Percentiles rank a stretch among this genome's conserved stretches.
Evolutionary conservation across 2,113 vertebrate species (phyloP).

Genomic region (Hemibates koningsi): DNA sequence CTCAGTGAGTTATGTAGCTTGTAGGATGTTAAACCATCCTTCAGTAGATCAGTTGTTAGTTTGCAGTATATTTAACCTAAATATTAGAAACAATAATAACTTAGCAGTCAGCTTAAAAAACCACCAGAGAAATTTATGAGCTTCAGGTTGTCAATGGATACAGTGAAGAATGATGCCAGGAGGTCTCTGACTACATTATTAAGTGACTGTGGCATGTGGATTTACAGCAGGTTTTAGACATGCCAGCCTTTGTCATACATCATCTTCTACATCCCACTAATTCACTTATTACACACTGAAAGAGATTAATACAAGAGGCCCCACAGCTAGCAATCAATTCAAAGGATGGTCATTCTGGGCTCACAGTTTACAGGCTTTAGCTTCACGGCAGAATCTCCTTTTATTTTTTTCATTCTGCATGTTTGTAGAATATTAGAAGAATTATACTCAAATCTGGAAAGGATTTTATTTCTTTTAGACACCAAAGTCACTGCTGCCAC

Average conservation of each 20-base stretch:
- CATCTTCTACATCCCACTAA: constrained; percentile 56
- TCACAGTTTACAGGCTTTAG: neutral
- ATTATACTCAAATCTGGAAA: neutral
- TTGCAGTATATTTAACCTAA: neutral
- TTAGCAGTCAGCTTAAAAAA: neutral
- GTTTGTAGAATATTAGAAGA: neutral
- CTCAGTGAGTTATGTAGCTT: neutral
- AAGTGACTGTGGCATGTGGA: constrained; percentile 52
- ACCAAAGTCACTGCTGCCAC: neutral
- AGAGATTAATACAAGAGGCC: constrained; percentile 39
- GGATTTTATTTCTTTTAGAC: neutral
- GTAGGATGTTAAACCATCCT: neutral
- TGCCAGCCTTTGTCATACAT: constrained; percentile 52
- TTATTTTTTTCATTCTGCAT: neutral
- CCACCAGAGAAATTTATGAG: constrained; percentile 19
- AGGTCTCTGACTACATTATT: constrained; percentile 44
- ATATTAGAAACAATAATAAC: constrained; percentile 14
- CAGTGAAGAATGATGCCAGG: constrained; percentile 32
- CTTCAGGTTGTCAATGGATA: constrained; percentile 19
- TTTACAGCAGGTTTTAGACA: constrained; percentile 53
- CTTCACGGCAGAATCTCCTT: neutral
- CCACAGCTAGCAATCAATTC: constrained; percentile 28
- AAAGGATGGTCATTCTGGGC: neutral
- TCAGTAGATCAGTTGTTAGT: neutral
- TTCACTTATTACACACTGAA: constrained; percentile 58